A percentile compares a stretch with the other conserved stretches of the same genome.
Conservation (phyloP, 2,113 vertebrate species). For the Chloroceryle aenea region DNA sequence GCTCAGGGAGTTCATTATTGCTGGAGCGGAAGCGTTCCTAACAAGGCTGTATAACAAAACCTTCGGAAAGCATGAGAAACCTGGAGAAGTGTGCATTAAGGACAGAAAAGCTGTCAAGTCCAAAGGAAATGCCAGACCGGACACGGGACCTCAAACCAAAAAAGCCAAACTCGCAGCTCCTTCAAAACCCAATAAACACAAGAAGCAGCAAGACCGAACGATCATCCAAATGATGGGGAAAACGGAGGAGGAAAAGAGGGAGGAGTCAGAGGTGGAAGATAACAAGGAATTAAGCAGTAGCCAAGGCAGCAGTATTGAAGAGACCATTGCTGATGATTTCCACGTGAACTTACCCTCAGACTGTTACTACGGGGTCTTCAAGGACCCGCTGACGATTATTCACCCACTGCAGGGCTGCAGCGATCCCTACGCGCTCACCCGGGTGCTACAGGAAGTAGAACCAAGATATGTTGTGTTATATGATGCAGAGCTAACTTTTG, state of each 20-base stretch:
- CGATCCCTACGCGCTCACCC: constrained; percentile 90
- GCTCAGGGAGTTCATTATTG: constrained; percentile 86
- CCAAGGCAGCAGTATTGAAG: constrained; percentile 53
- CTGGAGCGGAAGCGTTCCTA: constrained; percentile 84
- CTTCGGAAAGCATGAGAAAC: constrained; percentile 82
- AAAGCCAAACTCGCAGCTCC: constrained; percentile 60
- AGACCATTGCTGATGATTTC: constrained; percentile 72
- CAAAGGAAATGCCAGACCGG: constrained; percentile 36
- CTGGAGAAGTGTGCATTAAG: constrained; percentile 59
- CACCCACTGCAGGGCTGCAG: constrained; percentile 90
- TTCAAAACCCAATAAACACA: constrained; percentile 56
- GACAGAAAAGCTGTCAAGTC: constrained; percentile 63
- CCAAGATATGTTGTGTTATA: constrained; percentile 92
- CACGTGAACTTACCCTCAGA: constrained; percentile 85
- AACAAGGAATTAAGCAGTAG: constrained; percentile 31
- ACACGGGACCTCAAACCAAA: constrained; percentile 71
- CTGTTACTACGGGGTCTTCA: constrained; percentile 88
- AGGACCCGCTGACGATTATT: constrained; percentile 89
- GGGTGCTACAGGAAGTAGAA: constrained; percentile 91
- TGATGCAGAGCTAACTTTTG: constrained; percentile 91
- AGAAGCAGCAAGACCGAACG: constrained; percentile 78
- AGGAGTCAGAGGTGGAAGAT: constrained; percentile 43
- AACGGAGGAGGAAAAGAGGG: constrained; percentile 69
- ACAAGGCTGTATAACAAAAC: constrained; percentile 86
- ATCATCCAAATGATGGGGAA: constrained; percentile 87